phyloP scores from a whole-genome alignment of 2,888 invertebrate genomes.

The Zaprionus obscuricornis region DNA sequence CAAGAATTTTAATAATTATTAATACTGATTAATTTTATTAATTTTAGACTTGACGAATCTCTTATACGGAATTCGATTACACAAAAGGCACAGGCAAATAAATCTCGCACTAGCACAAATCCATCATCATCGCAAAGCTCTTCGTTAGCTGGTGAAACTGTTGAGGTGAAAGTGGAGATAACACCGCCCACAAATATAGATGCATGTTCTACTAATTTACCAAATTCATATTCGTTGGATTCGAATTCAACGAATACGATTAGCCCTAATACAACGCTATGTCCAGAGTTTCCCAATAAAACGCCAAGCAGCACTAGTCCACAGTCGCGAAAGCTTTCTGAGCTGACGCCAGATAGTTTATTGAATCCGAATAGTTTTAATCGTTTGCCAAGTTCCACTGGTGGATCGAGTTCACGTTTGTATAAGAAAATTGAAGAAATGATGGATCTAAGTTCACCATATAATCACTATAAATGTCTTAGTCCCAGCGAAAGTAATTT shows the following conservation, averaged over 20 bases:
- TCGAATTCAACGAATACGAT: conserved; percentile 82
- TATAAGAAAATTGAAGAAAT: conserved; percentile 84
- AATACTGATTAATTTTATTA: not conserved
- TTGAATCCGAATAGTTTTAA: conserved; percentile 82
- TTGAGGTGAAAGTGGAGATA: conserved; percentile 84
- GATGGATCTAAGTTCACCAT: conserved; percentile 88
- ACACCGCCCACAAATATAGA: conserved; percentile 82
- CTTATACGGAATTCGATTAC: conserved; percentile 84
- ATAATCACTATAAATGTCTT: conserved; percentile 89
- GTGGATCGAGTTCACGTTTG: conserved; percentile 81
- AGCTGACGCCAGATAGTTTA: conserved; percentile 81
- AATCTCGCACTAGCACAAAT: conserved; percentile 82
- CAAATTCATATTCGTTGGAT: conserved; percentile 83
- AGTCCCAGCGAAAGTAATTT: conserved; percentile 86
- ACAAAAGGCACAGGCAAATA: conserved; percentile 81
- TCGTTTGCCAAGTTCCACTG: conserved; percentile 80
- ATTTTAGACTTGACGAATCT: conserved; percentile 86
- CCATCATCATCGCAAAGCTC: conserved; percentile 83
- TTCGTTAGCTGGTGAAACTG: conserved; percentile 82
- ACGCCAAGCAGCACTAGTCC: conserved; percentile 78
- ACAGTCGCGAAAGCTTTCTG: conserved; percentile 81
- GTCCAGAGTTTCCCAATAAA: conserved; percentile 79
- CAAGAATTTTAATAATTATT: not conserved
- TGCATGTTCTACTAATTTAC: conserved; percentile 73
- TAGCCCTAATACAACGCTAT: conserved; percentile 79